Percentiles rank a stretch among this genome's conserved stretches.
phyloP scores from a whole-genome alignment of 2,113 vertebrate species.

The Macrotis lagotis region DNA sequence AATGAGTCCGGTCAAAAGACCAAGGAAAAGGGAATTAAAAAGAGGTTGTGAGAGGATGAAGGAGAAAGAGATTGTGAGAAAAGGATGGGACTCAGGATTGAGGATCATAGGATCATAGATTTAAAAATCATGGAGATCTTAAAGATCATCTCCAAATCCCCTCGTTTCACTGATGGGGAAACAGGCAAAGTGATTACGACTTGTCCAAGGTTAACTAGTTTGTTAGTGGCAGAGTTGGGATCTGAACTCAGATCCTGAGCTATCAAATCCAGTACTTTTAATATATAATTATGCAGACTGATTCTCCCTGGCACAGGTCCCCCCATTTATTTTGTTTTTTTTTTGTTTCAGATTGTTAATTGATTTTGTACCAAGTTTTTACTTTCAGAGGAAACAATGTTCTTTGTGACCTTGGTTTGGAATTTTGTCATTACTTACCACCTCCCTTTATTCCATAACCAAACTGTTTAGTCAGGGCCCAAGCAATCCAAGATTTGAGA shows the following conservation, averaged over 20 bases:
- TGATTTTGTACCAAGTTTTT: not conserved
- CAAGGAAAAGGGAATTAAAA: slow-evolving; percentile 2
- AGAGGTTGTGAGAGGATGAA: not conserved
- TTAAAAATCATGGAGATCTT: not conserved
- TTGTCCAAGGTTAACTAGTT: not conserved
- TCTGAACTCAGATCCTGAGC: not conserved
- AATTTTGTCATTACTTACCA: not conserved
- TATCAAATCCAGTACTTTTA: not conserved
- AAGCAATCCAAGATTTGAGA: not conserved
- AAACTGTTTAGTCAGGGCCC: not conserved
- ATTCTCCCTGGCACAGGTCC: not conserved
- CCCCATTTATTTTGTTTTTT: not conserved
- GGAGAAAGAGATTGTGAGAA: not conserved
- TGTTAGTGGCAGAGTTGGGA: not conserved
- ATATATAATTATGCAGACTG: not conserved
- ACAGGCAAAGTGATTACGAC: not conserved
- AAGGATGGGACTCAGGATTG: not conserved
- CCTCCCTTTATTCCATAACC: not conserved
- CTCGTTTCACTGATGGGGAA: not conserved
- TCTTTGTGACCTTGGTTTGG: slow-evolving; percentile 7
- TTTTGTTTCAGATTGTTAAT: not conserved
- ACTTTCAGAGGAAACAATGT: not conserved
- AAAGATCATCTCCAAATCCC: not conserved
- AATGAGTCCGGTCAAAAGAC: not conserved
- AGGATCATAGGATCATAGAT: not conserved